Base-by-base conservation (phyloP, 2,797 vertebrate genomes). In the Sandelia bainsii region DNA sequence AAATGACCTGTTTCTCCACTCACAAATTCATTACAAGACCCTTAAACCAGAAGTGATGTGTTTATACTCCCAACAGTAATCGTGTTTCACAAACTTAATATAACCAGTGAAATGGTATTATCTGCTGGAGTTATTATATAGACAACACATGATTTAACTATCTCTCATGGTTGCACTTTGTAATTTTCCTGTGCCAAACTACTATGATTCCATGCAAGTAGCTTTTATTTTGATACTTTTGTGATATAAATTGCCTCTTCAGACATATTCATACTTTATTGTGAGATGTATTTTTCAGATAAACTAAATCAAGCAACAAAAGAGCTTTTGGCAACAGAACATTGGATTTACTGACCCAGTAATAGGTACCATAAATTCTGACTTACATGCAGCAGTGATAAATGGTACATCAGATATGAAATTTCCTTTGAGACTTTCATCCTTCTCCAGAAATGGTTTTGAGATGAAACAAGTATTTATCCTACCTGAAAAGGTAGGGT, bases 321-420 rank as follows among this genome's bases (percentile, higher is more conserved):
- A 91, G 77, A 88, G 89, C 87, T 92, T 87, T 88, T 49, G 81
- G 91, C 89, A 84, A 90, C 79, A 91, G 88, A 90, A 91, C 89
- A 93, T 87, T 92, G 86, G 82, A 91, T 93, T 91, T 92, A 90
- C 88, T 88, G 84, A 88, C 88, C 80, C 69, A 69, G 89, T 93
- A 93, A 93, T 91, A 93, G 85, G 89, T 87, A 87, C 83, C 88
- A 93, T 94, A 91, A 92, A 93, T 94, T 91, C 76, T 87, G 83
- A 91, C 87, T 88, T 87, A 83, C 89, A 90, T 92, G 79, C 87
- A 79, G 87, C 80, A 79, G 66, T 91, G 89, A 93, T 84, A 89
- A 92, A 92, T 89, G 85, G 82, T 62, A 87, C 85, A 92, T 91
- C 89, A 91, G 84, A 93, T 88, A 88, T 86, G 83, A 90, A 90